These are phyloP conservation scores for Enteromius radiatus DNA, from an alignment of 2,797 vertebrate species.

Conservation along the genomic window DNA sequence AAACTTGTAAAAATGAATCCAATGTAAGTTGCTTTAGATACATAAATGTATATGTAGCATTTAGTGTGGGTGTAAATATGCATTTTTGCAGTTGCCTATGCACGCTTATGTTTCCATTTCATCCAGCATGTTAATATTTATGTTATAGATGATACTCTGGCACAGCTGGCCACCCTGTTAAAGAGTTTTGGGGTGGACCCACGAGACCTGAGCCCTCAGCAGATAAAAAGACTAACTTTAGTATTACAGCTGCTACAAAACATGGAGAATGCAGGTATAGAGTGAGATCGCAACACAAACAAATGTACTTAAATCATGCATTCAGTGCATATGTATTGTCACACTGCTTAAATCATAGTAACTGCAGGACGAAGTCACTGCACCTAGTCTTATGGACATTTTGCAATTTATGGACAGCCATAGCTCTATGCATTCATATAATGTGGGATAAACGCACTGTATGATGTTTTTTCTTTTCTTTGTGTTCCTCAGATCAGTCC, in stretches of 20 bases:
- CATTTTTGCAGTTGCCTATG: not conserved
- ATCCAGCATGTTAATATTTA: not conserved
- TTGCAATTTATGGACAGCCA: not conserved
- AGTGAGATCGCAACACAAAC: not conserved
- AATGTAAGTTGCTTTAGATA: not conserved
- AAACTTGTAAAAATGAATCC: not conserved
- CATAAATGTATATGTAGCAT: not conserved
- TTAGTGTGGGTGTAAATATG: slow-evolving; percentile 5
- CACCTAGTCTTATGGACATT: not conserved
- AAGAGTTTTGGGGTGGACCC: slow-evolving; percentile 83
- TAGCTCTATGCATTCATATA: not conserved
- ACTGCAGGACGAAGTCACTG: not conserved
- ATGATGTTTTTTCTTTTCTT: slow-evolving; percentile 24
- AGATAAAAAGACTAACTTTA: slow-evolving; percentile 84
- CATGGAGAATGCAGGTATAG: slow-evolving; percentile 74
- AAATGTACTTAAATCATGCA: slow-evolving; percentile 6
- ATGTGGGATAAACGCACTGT: not conserved
- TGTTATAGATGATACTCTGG: slow-evolving; percentile 78
- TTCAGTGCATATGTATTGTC: not conserved
- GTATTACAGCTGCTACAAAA: slow-evolving; percentile 83
- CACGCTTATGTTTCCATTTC: not conserved
- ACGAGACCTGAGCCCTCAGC: slow-evolving; percentile 85
- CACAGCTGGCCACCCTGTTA: slow-evolving; percentile 82
- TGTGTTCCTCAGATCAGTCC: slow-evolving; percentile 50
- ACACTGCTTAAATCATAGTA: not conserved